Evolutionary conservation across 1,140 invertebrate genomes (phyloP).

Genomic region (Pseudomyrmex flavicornis): DNA sequence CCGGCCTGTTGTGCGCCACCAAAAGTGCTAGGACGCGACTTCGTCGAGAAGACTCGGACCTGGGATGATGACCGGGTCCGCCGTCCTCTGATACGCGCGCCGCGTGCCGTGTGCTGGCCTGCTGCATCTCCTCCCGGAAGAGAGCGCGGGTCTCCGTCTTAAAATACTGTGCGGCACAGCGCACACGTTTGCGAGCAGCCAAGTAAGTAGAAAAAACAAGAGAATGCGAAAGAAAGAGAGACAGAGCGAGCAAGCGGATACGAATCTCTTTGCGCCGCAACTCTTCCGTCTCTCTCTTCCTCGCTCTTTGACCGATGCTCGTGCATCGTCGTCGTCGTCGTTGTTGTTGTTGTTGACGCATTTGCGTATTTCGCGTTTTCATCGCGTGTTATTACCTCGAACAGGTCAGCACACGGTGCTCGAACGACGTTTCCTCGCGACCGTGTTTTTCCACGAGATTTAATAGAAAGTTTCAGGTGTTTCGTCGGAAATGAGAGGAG

Average conservation of each 20-base stretch:
- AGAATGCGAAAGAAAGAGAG: conserved; percentile 16
- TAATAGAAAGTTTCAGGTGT: neutral
- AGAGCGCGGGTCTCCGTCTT: conserved; percentile 77
- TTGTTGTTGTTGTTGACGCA: neutral
- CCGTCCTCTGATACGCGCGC: conserved; percentile 68
- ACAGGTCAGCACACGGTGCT: conserved; percentile 26
- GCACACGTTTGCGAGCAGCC: conserved; percentile 69
- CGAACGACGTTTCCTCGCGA: neutral
- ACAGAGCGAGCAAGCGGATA: neutral
- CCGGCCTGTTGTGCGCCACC: too few relatives aligned
- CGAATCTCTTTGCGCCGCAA: conserved; percentile 22
- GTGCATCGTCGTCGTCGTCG: conserved; percentile 4
- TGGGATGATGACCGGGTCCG: conserved; percentile 65
- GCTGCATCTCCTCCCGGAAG: conserved; percentile 74
- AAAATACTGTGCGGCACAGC: conserved; percentile 73
- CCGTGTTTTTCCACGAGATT: neutral
- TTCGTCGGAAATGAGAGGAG: neutral
- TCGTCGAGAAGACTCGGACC: conserved; percentile 51
- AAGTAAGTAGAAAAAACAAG: conserved; percentile 75
- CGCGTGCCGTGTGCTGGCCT: conserved; percentile 63
- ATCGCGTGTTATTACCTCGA: conserved; percentile 7
- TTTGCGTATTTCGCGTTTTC: conserved; percentile 12
- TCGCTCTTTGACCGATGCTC: conserved; percentile 15
- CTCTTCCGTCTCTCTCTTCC: conserved; percentile 14
- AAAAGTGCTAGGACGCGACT: conserved; percentile 56